Conservation (phyloP, 2,113 vertebrate species). For the Tyto alba region DNA sequence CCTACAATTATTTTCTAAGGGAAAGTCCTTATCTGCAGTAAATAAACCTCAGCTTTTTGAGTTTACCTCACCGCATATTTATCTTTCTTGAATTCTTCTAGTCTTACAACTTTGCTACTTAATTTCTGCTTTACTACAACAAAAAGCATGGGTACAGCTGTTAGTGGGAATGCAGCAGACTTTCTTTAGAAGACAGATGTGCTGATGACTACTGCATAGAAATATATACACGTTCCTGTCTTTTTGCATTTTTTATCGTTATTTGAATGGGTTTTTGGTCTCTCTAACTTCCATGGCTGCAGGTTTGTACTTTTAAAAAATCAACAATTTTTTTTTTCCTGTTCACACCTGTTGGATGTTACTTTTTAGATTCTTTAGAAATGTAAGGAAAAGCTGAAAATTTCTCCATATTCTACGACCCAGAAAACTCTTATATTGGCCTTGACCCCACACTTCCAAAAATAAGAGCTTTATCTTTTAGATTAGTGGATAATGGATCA, state of each 20-base stretch:
- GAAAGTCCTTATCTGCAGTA: neutral
- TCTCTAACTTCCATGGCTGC: neutral
- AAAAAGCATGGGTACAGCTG: neutral
- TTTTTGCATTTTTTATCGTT: neutral
- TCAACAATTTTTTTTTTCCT: neutral
- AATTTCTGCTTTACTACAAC: neutral
- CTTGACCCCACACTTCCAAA: neutral
- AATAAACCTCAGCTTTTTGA: neutral
- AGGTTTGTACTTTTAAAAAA: neutral
- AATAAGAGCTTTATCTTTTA: neutral
- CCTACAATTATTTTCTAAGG: neutral
- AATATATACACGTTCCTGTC: neutral
- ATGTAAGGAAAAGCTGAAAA: neutral
- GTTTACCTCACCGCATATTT: neutral
- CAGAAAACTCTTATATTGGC: neutral
- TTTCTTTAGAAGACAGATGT: neutral
- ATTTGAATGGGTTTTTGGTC: neutral
- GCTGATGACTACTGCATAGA: neutral
- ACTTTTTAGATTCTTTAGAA: neutral
- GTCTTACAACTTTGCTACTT: neutral
- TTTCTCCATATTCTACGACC: neutral
- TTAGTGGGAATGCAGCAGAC: neutral
- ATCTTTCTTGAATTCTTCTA: neutral
- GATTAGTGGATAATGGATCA: neutral
- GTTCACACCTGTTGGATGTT: neutral